Conservation (phyloP, 37 sponge, comb jelly and placozoan species). For the Petrosia ficiformis region DNA sequence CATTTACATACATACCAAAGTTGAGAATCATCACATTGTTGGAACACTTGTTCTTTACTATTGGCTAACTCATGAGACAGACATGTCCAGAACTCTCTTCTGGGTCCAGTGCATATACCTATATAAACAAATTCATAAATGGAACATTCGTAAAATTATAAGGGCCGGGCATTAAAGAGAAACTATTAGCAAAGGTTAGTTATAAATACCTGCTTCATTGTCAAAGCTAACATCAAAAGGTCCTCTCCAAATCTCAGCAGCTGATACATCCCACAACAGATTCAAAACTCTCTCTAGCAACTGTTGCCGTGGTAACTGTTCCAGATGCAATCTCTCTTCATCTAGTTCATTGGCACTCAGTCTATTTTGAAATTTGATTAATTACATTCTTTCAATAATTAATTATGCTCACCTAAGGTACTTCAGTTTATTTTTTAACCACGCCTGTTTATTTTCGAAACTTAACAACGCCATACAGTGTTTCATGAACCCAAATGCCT, state of each 20-base stretch:
- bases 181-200: too few relatives aligned
- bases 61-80: slow-evolving; percentile 18
- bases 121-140: neutral
- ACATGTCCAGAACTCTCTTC: slow-evolving; percentile 42
- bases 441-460: slow-evolving; percentile 51
- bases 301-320: too few relatives aligned
- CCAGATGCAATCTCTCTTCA: too few relatives aligned
- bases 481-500: slow-evolving; percentile 49
- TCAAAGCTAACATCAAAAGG: slow-evolving; percentile 38
- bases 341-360: too few relatives aligned
- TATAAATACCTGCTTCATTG: slow-evolving; percentile 38
- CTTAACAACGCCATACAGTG: slow-evolving; percentile 59
- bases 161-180: too few relatives aligned
- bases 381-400: too few relatives aligned
- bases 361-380: too few relatives aligned
- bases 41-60: slow-evolving; percentile 25
- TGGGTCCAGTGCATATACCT: slow-evolving; percentile 61
- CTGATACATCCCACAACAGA: too few relatives aligned
- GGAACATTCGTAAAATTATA: neutral
- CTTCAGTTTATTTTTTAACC: slow-evolving; percentile 41
- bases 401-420: slow-evolving; percentile 19
- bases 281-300: too few relatives aligned
- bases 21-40: slow-evolving; percentile 34
- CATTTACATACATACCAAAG: slow-evolving; percentile 20
- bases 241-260: slow-evolving; percentile 8